Conservation (phyloP, 2,113 vertebrate genomes). For the Trachemys scripta region DNA sequence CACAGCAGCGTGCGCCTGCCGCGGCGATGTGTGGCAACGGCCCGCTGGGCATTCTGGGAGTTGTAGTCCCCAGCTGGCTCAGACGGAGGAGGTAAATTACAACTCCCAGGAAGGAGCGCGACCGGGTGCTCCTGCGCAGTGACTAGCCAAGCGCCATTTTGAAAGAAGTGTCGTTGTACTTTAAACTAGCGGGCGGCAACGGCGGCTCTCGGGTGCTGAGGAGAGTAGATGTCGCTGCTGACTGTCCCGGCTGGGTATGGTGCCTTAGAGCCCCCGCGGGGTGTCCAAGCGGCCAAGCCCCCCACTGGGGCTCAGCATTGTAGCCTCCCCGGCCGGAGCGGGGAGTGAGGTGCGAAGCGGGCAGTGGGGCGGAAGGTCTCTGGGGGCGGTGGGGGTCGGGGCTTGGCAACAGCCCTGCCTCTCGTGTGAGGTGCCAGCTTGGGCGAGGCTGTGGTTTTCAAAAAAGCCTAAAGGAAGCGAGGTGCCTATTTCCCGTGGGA, state of each 20-base stretch:
- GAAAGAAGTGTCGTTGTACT: not conserved
- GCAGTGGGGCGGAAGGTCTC: rapidly evolving
- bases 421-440: not conserved
- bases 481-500: not conserved
- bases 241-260: too few relatives aligned
- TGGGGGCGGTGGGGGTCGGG: rapidly evolving
- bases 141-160: not conserved
- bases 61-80: not conserved
- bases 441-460: not conserved
- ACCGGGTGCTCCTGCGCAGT: not conserved
- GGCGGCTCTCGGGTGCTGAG: rapidly evolving
- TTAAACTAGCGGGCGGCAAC: not conserved
- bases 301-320: rapidly evolving
- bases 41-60: not conserved
- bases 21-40: rapidly evolving
- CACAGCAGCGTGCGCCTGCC: rapidly evolving
- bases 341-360: rapidly evolving
- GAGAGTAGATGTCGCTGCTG: too few relatives aligned
- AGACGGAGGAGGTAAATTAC: not conserved
- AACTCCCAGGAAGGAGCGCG: not conserved
- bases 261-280: too few relatives aligned
- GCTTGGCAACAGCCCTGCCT: rapidly evolving
- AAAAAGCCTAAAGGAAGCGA: not conserved
- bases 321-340: not conserved
- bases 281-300: rapidly evolving